Conservation (phyloP, 2,113 vertebrate species). For the Ictalurus punctatus region DNA sequence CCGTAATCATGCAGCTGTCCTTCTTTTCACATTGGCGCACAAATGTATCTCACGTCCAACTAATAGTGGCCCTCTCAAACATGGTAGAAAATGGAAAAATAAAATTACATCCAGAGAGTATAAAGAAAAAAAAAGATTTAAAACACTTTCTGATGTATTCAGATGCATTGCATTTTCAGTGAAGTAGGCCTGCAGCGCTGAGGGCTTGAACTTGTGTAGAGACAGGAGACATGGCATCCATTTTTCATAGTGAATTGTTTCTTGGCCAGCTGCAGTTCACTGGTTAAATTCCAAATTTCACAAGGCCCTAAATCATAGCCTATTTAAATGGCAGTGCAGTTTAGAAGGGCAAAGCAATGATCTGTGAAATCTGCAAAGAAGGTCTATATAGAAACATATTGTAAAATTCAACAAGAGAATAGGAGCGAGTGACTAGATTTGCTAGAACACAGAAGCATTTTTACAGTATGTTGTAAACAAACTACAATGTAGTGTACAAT, state of each 20-base stretch:
- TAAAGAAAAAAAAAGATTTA: not conserved
- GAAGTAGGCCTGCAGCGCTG: not conserved
- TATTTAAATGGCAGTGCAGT: not conserved
- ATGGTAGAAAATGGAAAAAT: not conserved
- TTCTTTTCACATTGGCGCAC: slow-evolving; percentile 13
- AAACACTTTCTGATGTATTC: slow-evolving; percentile 30
- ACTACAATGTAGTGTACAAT: no score
- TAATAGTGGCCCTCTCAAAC: slow-evolving; percentile 6
- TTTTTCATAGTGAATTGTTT: slow-evolving; percentile 19
- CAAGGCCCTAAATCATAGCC: not conserved
- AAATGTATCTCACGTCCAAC: slow-evolving; percentile 54
- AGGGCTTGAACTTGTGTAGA: slow-evolving; percentile 12
- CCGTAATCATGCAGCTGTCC: slow-evolving; percentile 67
- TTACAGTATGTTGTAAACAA: not conserved
- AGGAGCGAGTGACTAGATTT: not conserved
- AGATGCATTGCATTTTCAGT: not conserved
- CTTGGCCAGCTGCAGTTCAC: not conserved
- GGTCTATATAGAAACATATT: not conserved
- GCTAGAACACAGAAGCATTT: not conserved
- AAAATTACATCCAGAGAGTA: not conserved
- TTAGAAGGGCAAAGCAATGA: not conserved
- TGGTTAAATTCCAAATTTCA: slow-evolving; percentile 10
- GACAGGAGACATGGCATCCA: slow-evolving; percentile 2
- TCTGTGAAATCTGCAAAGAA: not conserved
- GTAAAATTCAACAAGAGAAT: not conserved